Evolutionary conservation across 2,797 vertebrate species (phyloP), one percentile per base, ranked within the genome.

Genomic region (Schizopygopsis pylzovi): DNA sequence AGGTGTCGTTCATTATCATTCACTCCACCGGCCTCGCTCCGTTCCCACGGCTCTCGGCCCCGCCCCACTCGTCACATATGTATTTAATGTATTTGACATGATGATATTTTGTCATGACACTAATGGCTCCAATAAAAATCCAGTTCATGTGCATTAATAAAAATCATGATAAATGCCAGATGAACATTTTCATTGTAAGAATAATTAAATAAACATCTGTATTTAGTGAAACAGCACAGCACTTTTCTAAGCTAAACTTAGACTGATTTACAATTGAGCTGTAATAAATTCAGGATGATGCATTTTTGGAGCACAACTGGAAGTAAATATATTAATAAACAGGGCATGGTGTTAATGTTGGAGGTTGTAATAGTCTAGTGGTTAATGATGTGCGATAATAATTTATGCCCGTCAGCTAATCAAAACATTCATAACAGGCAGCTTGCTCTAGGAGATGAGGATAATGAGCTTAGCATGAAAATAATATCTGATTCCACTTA

Each of bases 391-490:
- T 82, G 81, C 1, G 1, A 45, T 82, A 15, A 65, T 84, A 77
- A 84, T 84, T 54, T 84, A 84, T 76, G 59, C 71, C 72, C 22
- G 9, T 67, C 22, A 54, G 43, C 82, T 75, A 68, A 81, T 81
- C 63, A 81, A 81, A 81, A 70, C 33, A 70, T 70, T 81, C 47
- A 22, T 54, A 68, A 41, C 82, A 59, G 43, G 25, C 25, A 16
- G 6, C 71, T 16, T 83, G 56, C 56, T 83, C 41, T 65, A 73
- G 54, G 39, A 56, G 67, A 82, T 72, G 80, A 82, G 37, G 37
- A 72, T 76, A 83, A 83, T 63, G 56, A 83, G 70, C 43, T 52
- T 39, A 47, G 54, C 56, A 45, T 77, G 72, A 84, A 65, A 77
- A 67, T 67, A 41, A 41, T 67, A 39, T 84, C 65, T 76, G 28